phyloP scores from a whole-genome alignment of 2,888 invertebrate species.

The Stenoptilia bipunctidactyla region DNA sequence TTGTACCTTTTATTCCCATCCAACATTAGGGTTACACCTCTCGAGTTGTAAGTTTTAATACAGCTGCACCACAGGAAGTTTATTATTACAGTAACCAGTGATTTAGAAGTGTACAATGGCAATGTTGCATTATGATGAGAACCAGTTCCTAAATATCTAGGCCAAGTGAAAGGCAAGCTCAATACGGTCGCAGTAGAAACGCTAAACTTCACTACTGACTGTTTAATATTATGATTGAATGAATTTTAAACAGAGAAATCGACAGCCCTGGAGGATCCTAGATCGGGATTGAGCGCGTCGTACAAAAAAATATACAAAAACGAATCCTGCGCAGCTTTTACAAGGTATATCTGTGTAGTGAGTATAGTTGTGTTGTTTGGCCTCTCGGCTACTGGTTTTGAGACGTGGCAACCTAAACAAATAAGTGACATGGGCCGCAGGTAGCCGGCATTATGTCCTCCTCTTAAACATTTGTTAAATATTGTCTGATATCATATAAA shows the following conservation, averaged over 20 bases:
- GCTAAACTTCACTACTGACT: no score
- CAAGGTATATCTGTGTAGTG: conserved; percentile 28
- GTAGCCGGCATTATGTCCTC: conserved; percentile 50
- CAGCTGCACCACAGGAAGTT: conserved; percentile 33
- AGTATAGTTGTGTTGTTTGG: conserved; percentile 44
- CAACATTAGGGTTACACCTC: conserved; percentile 39
- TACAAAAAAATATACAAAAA: conserved; percentile 54
- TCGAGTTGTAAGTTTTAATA: background rate
- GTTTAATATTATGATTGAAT: no score
- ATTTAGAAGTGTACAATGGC: conserved; percentile 25
- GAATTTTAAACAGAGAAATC: no score
- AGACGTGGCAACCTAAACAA: conserved; percentile 62
- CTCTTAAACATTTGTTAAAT: conserved; percentile 56
- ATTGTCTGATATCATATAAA: conserved; percentile 59
- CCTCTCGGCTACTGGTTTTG: conserved; percentile 64
- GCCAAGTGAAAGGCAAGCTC: conserved; percentile 69
- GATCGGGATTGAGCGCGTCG: background rate
- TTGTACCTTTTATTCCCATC: conserved; percentile 49
- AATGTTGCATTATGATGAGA: conserved; percentile 47
- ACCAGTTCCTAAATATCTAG: conserved; percentile 65
- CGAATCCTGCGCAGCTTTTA: conserved; percentile 34
- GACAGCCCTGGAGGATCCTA: conserved; percentile 12
- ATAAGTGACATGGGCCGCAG: conserved; percentile 57
- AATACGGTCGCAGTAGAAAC: no score
- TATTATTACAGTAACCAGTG: conserved; percentile 25